These are phyloP conservation scores for Cricetomys ansorgei DNA, from an alignment of 2,113 vertebrate species.

Conservation along the genomic window DNA sequence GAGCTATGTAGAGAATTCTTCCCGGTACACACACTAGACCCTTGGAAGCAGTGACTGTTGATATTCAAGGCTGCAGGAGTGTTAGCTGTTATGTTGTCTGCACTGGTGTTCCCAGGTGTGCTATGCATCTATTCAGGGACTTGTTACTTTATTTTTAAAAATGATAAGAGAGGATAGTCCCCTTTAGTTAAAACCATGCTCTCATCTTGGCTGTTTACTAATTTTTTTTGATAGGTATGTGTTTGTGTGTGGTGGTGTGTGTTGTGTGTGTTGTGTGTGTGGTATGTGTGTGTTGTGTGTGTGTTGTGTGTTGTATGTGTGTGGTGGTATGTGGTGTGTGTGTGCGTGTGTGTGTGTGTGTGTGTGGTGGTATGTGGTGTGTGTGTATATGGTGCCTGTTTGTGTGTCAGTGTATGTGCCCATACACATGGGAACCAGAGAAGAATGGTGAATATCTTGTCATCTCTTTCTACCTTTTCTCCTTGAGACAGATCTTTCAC, in stretches of 20 bases:
- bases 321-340: too few species aligned
- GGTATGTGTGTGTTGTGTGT: too few species aligned
- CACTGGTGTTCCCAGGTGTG: neutral
- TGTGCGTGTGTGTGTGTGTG: neutral
- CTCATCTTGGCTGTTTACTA: neutral
- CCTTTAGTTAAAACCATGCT: constrained; percentile 16
- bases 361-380: neutral
- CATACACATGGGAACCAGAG: neutral
- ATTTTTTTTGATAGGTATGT: neutral
- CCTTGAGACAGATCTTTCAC: neutral
- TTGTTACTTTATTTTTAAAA: constrained; percentile 27
- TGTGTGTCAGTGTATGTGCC: neutral
- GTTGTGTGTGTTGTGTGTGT: too few species aligned
- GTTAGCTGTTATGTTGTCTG: neutral
- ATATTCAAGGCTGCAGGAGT: neutral
- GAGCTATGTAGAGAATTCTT: neutral
- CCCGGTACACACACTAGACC: neutral
- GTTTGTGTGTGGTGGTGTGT: neutral
- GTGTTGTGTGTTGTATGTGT: neutral
- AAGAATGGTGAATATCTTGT: neutral
- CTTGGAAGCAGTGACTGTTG: neutral
- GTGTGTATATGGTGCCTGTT: neutral
- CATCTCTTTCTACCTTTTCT: neutral
- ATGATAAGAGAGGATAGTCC: neutral
- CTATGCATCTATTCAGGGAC: neutral